Percentiles rank a stretch among this genome's conserved stretches.
Conservation (phyloP, 64 coral and sea anemone genomes). For the Platygyra sinensis region DNA sequence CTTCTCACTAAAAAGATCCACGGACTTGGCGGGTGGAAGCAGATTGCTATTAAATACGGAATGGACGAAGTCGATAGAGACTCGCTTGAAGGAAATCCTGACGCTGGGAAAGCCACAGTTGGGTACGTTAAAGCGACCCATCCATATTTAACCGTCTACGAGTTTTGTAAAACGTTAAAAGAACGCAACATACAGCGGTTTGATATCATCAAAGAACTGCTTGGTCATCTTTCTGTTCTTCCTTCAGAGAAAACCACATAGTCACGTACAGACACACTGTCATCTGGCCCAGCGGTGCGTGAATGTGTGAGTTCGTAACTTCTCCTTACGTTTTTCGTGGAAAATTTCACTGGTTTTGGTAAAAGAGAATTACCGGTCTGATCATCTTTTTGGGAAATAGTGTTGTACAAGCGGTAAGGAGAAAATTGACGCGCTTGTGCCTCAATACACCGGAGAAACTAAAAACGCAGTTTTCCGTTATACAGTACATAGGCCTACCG, state of each 20-base stretch:
- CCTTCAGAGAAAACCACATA: background rate
- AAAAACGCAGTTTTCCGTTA: too few species aligned
- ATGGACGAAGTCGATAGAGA: background rate
- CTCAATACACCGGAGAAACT: too few species aligned
- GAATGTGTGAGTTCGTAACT: too few species aligned
- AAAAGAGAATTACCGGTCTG: too few species aligned
- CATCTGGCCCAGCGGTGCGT: too few species aligned
- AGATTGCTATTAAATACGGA: background rate
- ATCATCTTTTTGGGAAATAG: too few species aligned
- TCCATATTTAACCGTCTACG: slow-evolving; percentile 11
- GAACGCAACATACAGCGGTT: background rate
- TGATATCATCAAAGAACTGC: background rate
- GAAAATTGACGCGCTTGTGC: too few species aligned
- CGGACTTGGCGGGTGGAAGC: background rate
- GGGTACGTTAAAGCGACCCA: background rate
- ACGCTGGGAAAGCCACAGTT: background rate
- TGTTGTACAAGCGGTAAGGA: too few species aligned
- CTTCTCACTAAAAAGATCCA: background rate
- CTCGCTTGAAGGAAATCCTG: background rate
- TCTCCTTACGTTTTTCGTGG: too few species aligned
- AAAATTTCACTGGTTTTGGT: too few species aligned
- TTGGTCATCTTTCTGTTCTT: background rate
- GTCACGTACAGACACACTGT: too few species aligned
- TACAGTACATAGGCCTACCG: too few species aligned
- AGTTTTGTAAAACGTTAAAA: slow-evolving; percentile 11